Evolutionary conservation across 2,797 vertebrate species (phyloP), one percentile per base, ranked within the genome.

Genomic region (Chelonia mydas): DNA sequence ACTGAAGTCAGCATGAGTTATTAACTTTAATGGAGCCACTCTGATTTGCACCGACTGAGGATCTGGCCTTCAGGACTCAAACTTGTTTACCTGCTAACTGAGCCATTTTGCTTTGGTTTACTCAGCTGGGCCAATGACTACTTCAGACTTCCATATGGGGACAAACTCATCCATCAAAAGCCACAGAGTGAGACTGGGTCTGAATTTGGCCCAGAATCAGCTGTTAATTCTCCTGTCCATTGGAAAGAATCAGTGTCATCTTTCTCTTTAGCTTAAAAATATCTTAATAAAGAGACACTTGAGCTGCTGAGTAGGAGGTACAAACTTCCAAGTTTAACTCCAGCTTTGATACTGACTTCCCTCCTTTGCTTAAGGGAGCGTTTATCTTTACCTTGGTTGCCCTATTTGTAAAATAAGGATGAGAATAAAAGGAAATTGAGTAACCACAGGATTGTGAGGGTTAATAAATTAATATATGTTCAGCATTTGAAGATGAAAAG

Each of bases 401-500:
- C 45, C 41, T 83, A 45, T 10, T 54, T 68, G 76, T 6, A 74
- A 41, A 88, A 92, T 82, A 0, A 86, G 12, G 45, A 49, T 11
- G 80, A 86, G 90, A 91, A 83, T 17, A 21, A 87, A 87, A 91
- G 55, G 11, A 0, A 86, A 27, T 41, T 86, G 72, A 92, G 87
- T 84, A 90, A 82, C 9, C 17, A 33, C 7, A 16, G 19, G 31
- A 11, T 89, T 80, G 45, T 5, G 54, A 54, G 80, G 59, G 7
- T 0, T 49, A 50, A 37, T 87, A 88, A 78, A 23, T 90, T 81
- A 27, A 27, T n/a, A 81, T 6, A 81, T 5, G 21, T 37, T 2
- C 90, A 76, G 37, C 68, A 72, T 41, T 61, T 77, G 11, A 87
- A 93, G 59, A 72, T 28, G 85, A 83, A 96, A 93, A 87, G n/a